Evolutionary conservation across 2,888 invertebrate genomes (phyloP).

Genomic region (Unio pictorum): DNA sequence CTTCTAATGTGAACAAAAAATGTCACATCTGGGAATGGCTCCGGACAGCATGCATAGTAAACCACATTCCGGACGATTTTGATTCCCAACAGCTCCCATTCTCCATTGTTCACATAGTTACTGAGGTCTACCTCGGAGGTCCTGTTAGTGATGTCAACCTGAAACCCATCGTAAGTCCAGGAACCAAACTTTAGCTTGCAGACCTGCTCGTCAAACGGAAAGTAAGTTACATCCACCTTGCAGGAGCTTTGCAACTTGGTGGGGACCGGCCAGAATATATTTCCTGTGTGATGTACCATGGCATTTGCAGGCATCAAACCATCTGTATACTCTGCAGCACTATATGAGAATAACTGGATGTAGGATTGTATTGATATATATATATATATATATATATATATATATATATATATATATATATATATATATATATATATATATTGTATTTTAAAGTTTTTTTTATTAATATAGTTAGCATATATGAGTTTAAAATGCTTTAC

Average conservation of each 20-base stretch:
- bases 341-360: slow-evolving; percentile 41
- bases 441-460: too few relatives aligned
- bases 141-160: slow-evolving; percentile 67
- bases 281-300: slow-evolving; percentile 74
- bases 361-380: neutral
- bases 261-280: slow-evolving; percentile 77
- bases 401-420: neutral
- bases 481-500: too few relatives aligned
- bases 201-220: slow-evolving; percentile 76
- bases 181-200: slow-evolving; percentile 75
- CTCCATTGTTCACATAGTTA: slow-evolving; percentile 68
- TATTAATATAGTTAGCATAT: too few relatives aligned
- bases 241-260: slow-evolving; percentile 76
- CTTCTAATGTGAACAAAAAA: slow-evolving; percentile 73
- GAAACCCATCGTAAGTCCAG: slow-evolving; percentile 75
- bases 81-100: slow-evolving; percentile 65
- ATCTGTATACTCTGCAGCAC: slow-evolving; percentile 76
- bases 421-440: neutral
- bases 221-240: slow-evolving; percentile 75
- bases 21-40: slow-evolving; percentile 70
- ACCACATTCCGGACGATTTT: slow-evolving; percentile 64
- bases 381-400: too few relatives aligned
- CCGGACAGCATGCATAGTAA: slow-evolving; percentile 65
- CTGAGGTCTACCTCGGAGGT: slow-evolving; percentile 64
- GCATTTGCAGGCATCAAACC: slow-evolving; percentile 76